Evolutionary conservation across 2,888 invertebrate species (phyloP).

Genomic region (Mermis nigrescens): DNA sequence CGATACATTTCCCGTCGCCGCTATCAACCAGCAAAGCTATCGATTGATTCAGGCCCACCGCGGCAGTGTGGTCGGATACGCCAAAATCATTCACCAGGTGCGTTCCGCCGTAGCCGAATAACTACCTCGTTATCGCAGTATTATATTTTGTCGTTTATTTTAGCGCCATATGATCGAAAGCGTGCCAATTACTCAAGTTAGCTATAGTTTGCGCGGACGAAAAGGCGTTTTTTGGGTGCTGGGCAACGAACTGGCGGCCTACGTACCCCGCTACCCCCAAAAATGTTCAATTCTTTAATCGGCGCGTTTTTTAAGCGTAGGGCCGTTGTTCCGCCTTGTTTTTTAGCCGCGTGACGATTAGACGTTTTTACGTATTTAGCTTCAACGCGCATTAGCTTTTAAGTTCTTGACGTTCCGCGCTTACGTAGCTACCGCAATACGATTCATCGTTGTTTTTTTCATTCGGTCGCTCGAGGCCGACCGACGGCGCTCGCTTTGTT

Average conservation of each 20-base stretch:
- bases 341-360: too few species aligned
- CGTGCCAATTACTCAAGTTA: slow-evolving; percentile 27
- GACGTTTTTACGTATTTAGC: too few species aligned
- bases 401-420: too few species aligned
- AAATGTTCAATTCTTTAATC: slow-evolving; percentile 25
- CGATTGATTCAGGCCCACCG: slow-evolving; percentile 26
- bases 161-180: slow-evolving; percentile 27
- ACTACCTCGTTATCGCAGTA: too few species aligned
- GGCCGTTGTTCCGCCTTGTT: too few species aligned
- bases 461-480: too few species aligned
- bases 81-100: slow-evolving; percentile 20
- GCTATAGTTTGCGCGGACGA: slow-evolving; percentile 2
- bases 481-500: too few species aligned
- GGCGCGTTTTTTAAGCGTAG: too few species aligned
- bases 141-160: too few species aligned
- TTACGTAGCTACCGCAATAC: too few species aligned
- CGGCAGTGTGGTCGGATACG: slow-evolving; percentile 24
- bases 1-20: slow-evolving; percentile 21
- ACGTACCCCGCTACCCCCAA: slow-evolving; percentile 27
- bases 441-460: too few species aligned
- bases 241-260: slow-evolving; percentile 26
- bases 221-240: slow-evolving; percentile 28
- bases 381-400: too few species aligned
- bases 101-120: background rate
- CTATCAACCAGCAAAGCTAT: slow-evolving; percentile 27